These are phyloP conservation scores for Mionectes olivaceus DNA, from an alignment of 2,797 vertebrate genomes.

Conservation along the genomic window DNA sequence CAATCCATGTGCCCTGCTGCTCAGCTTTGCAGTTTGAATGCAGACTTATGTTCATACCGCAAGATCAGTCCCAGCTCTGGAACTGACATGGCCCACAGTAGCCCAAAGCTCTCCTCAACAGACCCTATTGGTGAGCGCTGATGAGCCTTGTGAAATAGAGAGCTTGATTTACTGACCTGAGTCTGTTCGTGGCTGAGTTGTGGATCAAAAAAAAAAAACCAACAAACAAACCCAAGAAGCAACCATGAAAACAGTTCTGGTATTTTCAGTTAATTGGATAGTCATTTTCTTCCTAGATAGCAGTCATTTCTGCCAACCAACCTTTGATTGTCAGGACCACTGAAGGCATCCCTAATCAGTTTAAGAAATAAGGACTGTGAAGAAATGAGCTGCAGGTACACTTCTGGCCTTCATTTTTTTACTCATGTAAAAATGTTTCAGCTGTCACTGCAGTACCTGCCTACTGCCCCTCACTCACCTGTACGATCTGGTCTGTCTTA, in stretches of 20 bases:
- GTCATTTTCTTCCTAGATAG: neutral
- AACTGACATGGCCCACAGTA: neutral
- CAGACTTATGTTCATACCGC: neutral
- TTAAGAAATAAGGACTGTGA: neutral
- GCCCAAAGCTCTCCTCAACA: neutral
- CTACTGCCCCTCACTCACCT: neutral
- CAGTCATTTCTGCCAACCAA: neutral
- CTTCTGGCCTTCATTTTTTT: neutral
- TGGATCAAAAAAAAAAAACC: neutral
- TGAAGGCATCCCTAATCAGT: neutral
- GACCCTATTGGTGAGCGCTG: fast-evolving
- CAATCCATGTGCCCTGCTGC: fast-evolving
- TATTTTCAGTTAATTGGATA: neutral
- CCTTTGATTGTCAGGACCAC: neutral
- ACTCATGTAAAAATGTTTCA: neutral
- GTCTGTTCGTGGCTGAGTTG: neutral
- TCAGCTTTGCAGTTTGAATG: neutral
- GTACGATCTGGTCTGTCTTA: neutral
- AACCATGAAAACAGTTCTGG: neutral
- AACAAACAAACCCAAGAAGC: neutral
- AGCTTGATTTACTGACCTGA: neutral
- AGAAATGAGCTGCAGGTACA: neutral
- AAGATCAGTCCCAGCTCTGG: neutral
- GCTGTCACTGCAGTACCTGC: neutral
- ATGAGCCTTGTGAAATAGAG: neutral